Evolutionary conservation across 2,113 vertebrate genomes (phyloP), one percentile per base, ranked within the genome.

Genomic region (Hydrochoerus hydrochaeris): DNA sequence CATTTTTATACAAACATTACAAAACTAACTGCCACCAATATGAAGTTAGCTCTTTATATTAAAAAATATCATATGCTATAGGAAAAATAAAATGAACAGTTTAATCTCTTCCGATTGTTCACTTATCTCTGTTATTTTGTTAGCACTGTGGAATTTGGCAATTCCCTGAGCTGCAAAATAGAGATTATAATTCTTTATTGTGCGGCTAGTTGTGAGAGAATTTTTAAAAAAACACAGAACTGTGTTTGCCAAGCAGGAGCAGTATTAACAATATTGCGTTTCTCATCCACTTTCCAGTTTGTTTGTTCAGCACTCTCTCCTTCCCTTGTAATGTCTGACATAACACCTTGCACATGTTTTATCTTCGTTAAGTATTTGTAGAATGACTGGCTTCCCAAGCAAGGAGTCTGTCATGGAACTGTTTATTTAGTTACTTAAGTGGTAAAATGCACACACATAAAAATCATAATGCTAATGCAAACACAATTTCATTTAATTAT

Each of bases 131-230:
- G 38, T 63, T 73, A 60, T 30, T 26, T 93, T 63, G 67, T 63
- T 54, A 93, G 44, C 32, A 81, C 28, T 58, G 28, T 85, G 35
- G 69, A 46, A 35, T 46, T 67, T 7, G 94, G 44, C 67, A 84
- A 84, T 89, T 92, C 95, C 57, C 62, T 93, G 28, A 95, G 7
- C 54, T 75, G 60, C 13, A 73, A 65, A 93, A 69, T 62, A 44
- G 62, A 95, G 87, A 91, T 91, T 89, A 83, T 58, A 96, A 60
- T 91, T 54, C 3, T 85, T 11, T 78, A 85, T 73, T 86, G 63
- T 91, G 35, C 38, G 24, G 62, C 41, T 46, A 26, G 22, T 67
- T 75, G 75, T 91, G 28, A 88, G 49, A 94, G 38, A 19, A 63
- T 54, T n/a, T n/a, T 32, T n/a, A 90, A 94, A 84, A 67, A 75